Base-by-base conservation (phyloP, 2,888 invertebrate species). In the Malthinus seriepunctatus region DNA sequence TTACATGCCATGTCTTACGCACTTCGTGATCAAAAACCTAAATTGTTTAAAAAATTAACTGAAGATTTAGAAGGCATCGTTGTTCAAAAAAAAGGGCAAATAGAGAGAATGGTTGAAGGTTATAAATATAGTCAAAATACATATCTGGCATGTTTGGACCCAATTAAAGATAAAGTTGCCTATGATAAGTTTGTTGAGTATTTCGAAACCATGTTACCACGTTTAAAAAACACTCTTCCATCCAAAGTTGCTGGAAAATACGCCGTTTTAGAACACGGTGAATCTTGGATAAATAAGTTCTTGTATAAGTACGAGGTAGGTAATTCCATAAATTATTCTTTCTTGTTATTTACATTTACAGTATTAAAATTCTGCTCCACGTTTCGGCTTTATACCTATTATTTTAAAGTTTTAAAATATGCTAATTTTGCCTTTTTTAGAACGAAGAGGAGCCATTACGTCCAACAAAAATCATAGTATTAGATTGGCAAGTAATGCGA, bases 1-100 rank as follows among this genome's bases (percentile, higher is more conserved):
- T 64, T 70, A n/a, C 73, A 73, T 52, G 67, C 71, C 2, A 39
- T 72, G 5, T 71, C 68, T 1, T 72, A 67, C 51, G 72, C 69
- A 0, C 34, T 73, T 38, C 64, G 63, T 10, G 65, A 67, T 45
- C 61, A 64, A 15, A 51, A 63, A n/a, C 67, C 67, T 2, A 64
- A 65, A 14, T 37, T 59, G 15, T 68, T 68, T 39, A 31, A 64
- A 10, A 45, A 62, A 14, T 42, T 71, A 8, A 48, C 33, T 5
- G 51, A 51, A 23, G 56, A 61, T 9, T 42, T 61, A 37, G 32
- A 51, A 4, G 65, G 67, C 11, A 55, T 46, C 23, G 38, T 34
- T 1, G 53, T 51, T 31, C n/a, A 15, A 12, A 1, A 9, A 32
- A 32, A 3, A 23, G 48, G 51, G 35, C 38, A 38, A n/a, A 32